Percentiles rank a stretch among this genome's conserved stretches.
These are phyloP conservation scores for Mantis religiosa DNA, from an alignment of 2,888 invertebrate genomes.

Conservation along the genomic window DNA sequence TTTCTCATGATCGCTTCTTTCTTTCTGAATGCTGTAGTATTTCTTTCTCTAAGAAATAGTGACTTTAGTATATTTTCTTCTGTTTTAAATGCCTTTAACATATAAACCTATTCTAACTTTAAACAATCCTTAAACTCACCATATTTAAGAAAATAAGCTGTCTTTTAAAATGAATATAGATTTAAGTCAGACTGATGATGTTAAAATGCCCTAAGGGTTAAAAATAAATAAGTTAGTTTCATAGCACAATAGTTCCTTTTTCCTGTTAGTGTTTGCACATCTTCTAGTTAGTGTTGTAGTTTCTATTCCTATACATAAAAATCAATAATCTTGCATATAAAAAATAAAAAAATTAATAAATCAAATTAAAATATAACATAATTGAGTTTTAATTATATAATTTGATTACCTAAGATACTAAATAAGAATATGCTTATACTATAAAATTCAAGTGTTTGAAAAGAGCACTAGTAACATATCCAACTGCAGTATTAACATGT, in stretches of 20 bases:
- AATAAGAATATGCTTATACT: too few species aligned
- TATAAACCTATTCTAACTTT: not conserved
- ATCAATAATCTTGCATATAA: too few species aligned
- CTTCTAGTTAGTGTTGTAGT: not conserved
- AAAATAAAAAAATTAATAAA: too few species aligned
- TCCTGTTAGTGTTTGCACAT: not conserved
- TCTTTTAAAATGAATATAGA: not conserved
- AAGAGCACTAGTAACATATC: too few species aligned
- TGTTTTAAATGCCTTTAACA: not conserved
- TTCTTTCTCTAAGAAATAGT: not conserved
- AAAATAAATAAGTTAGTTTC: not conserved
- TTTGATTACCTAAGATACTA: too few species aligned
- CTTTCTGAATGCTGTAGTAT: not conserved
- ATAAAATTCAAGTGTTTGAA: too few species aligned
- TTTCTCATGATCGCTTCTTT: not conserved
- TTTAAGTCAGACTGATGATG: not conserved
- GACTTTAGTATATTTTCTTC: not conserved
- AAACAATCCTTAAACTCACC: not conserved
- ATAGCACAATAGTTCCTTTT: not conserved
- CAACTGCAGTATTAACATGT: too few species aligned
- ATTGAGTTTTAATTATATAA: too few species aligned
- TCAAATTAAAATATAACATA: too few species aligned
- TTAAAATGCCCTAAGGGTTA: not conserved
- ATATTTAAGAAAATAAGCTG: too few species aligned
- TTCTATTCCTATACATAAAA: not conserved